These are phyloP conservation scores for Acronicta aceris DNA, from an alignment of 2,888 invertebrate genomes.

Conservation along the genomic window DNA sequence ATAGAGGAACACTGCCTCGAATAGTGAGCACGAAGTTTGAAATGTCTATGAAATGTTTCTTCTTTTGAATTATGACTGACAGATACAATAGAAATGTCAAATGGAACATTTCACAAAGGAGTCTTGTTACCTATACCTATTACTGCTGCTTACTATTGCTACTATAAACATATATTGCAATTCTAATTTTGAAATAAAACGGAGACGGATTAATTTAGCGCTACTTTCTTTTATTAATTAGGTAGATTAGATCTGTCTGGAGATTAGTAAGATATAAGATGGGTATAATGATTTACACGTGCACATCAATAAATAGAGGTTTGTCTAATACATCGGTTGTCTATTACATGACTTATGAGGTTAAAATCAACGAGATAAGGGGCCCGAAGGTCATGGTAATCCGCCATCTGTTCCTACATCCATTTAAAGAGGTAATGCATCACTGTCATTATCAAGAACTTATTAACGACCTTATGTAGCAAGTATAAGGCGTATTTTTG, in stretches of 20 bases:
- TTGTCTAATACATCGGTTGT: constrained; percentile 39
- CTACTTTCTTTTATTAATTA: constrained; percentile 13
- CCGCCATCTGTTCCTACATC: constrained; percentile 74
- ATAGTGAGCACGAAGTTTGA: constrained; percentile 10
- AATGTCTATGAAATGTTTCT: constrained; percentile 11
- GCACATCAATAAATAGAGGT: constrained; percentile 40
- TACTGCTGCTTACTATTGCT: no score
- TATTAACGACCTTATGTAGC: constrained; percentile 44
- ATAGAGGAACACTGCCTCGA: constrained; percentile 17
- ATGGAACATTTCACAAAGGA: constrained; percentile 1
- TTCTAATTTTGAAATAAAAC: constrained; percentile 9
- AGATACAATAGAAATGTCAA: neutral
- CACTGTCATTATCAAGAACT: constrained; percentile 47
- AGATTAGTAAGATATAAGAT: constrained; percentile 2
- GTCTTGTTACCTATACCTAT: neutral
- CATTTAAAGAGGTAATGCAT: constrained; percentile 58
- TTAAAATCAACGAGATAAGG: constrained; percentile 59
- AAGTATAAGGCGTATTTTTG: constrained; percentile 40
- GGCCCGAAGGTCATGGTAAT: constrained; percentile 75
- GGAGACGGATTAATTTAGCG: constrained; percentile 7
- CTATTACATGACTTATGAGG: constrained; percentile 56
- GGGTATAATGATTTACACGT: constrained; percentile 32
- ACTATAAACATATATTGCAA: neutral
- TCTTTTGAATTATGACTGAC: constrained; percentile 13
- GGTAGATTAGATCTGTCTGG: neutral